Base-by-base conservation (phyloP, 2,113 vertebrate genomes). In the Xiphophorus couchianus region DNA sequence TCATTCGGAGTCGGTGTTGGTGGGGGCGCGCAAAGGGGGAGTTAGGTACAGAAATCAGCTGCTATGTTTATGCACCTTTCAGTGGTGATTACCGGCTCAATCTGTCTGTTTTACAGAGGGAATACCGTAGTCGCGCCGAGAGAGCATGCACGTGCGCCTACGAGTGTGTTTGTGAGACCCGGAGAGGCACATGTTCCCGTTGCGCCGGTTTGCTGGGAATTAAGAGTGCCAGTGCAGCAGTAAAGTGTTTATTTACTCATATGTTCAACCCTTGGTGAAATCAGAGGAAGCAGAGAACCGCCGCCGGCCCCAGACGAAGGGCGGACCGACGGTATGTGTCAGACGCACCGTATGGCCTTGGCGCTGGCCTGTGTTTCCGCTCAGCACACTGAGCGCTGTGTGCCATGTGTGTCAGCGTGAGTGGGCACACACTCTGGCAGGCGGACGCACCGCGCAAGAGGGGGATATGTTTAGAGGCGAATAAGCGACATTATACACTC, bases 1-100 rank as follows among this genome's bases (percentile, higher is more conserved):
- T 76, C 71, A 66, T 70, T 78, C 69, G 78, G 78, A 88, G 81
- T 74, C 58, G n/a, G 78, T 70, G 84, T 77, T 82, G 82, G 71
- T 81, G 78, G 33, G 77, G 86, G 61, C 1, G 0, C 1, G 1
- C 1, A 87, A 83, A 89, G 82, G 85, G 88, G 82, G 82, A 83
- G 86, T 76, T 58, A 76, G 83, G 86, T 93, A 93, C 39, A 84
- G 90, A 96, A 96, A 94, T 93, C 92, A 95, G 93, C 87, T 89
- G 74, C 82, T 51, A 76, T 96, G 96, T 96, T 97, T 97, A 97
- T 95, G 95, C 95, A 93, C 89, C 90, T 95, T 95, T 94, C 95
- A 95, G 83, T 95, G 94, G 89, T 94, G 94, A 96, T 97, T 96
- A 96, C 91, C 90, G 93, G 93, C 89, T 84, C 91, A 92, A 91